phyloP scores from a whole-genome alignment of 2,113 vertebrate species.

The Spilogale gracilis region DNA sequence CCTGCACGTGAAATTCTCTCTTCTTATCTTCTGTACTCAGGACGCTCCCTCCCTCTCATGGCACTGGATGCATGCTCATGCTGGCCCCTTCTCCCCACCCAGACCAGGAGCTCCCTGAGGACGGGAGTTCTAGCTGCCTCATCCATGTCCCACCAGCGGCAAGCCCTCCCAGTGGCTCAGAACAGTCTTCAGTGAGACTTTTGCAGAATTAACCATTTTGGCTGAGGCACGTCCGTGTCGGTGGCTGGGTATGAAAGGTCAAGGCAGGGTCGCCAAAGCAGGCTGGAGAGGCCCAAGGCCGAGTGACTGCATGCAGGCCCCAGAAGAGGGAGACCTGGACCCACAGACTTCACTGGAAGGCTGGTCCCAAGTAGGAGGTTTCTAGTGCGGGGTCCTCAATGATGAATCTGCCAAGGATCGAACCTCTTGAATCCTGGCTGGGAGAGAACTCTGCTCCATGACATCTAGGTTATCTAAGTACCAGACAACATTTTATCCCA shows the following conservation, averaged over 20 bases:
- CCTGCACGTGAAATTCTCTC: neutral
- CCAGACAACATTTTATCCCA: neutral
- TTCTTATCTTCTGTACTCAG: neutral
- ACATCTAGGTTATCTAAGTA: neutral
- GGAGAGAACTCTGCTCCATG: neutral
- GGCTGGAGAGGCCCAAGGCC: neutral
- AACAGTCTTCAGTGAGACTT: neutral
- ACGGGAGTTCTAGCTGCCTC: neutral
- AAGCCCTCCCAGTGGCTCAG: neutral
- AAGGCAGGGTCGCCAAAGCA: neutral
- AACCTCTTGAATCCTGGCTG: neutral
- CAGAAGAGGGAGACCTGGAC: neutral
- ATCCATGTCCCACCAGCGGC: neutral
- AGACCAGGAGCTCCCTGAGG: neutral
- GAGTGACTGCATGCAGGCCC: neutral
- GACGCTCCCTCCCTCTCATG: neutral
- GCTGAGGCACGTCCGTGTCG: neutral
- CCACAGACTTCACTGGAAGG: neutral
- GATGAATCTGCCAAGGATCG: neutral
- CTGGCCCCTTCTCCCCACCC: neutral
- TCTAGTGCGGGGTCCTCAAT: neutral
- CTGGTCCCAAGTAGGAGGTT: neutral
- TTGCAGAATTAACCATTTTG: neutral
- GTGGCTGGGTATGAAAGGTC: neutral
- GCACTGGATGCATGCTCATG: rapidly evolving